Base-by-base conservation (phyloP, 2,113 vertebrate genomes). In the Oreochromis aureus region DNA sequence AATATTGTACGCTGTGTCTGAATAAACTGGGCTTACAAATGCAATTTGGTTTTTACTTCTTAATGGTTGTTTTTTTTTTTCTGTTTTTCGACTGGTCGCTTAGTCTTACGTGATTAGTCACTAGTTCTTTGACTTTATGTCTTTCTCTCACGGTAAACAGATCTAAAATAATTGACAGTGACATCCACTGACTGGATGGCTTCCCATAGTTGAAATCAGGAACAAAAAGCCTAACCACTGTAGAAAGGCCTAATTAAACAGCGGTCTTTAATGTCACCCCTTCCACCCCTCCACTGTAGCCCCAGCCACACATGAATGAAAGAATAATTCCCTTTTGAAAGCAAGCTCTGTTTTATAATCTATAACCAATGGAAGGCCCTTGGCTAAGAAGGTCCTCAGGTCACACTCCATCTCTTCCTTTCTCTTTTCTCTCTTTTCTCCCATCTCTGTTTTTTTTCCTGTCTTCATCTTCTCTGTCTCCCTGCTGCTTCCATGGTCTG, bases 281-380 rank as follows among this genome's bases (percentile, higher is more conserved):
- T 36, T 80, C 90, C 87, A 83, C 63, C 63, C 63, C 36, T 41
- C 36, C 82, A 82, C 90, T 84, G 88, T 66, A 89, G 92, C 54
- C 82, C 39, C 84, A 81, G 46, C 69, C 89, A 84, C 91, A 92
- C 90, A 90, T 86, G 87, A 92, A 93, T 92, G 79, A 90, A 93
- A 89, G 91, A 94, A 95, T 93, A 94, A 95, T 86, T 89, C 89
- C 90, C 87, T 71, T 94, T 92, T 91, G 86, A 94, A 90, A 93
- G 86, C 76, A 80, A 91, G 78, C 83, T 85, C 27, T 19, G 90
- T 92, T 95, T 94, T 84, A 91, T 94, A 93, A 94, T 94, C 86
- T 91, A 86, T 87, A 92, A 84, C 87, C 80, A 89, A 80, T 87
- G 82, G 88, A 90, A 91, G 89, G 83, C 69, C 86, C 56, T 83